Evolutionary conservation across 2,888 invertebrate species (phyloP).

Genomic region (Poecilus cupreus): DNA sequence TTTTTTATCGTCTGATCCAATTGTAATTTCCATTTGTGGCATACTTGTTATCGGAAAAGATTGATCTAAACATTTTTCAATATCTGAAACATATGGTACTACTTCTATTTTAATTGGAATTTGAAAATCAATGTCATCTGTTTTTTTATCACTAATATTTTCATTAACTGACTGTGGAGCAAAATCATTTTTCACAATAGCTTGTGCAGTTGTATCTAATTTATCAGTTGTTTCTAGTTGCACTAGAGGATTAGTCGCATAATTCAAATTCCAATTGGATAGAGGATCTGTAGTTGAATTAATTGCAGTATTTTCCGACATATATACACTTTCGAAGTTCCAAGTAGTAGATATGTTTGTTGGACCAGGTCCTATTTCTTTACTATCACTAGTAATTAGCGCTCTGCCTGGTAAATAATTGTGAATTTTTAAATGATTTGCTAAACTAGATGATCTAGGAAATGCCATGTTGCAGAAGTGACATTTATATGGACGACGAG

Average conservation of each 20-base stretch:
- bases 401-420: constrained; percentile 72
- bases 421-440: constrained; percentile 75
- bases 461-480: constrained; percentile 73
- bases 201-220: background rate
- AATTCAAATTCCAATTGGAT: constrained; percentile 25
- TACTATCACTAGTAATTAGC: constrained; percentile 65
- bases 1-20: constrained; percentile 65
- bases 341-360: constrained; percentile 27
- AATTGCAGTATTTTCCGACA: constrained; percentile 6
- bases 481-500: constrained; percentile 66
- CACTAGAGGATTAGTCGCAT: background rate
- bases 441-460: constrained; percentile 73
- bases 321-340: constrained; percentile 44
- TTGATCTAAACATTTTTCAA: constrained; percentile 68
- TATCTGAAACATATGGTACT: constrained; percentile 60
- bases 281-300: constrained; percentile 1
- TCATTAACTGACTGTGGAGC: background rate
- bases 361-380: constrained; percentile 57
- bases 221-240: background rate
- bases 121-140: background rate
- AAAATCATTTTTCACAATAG: background rate
- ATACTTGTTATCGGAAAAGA: constrained; percentile 64
- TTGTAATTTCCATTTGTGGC: constrained; percentile 61
- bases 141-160: background rate
- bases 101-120: constrained; percentile 48